Percentiles rank a stretch among this genome's conserved stretches.
Evolutionary conservation across 2,113 vertebrate species (phyloP).

Genomic region (Muntiacus muntjak): DNA sequence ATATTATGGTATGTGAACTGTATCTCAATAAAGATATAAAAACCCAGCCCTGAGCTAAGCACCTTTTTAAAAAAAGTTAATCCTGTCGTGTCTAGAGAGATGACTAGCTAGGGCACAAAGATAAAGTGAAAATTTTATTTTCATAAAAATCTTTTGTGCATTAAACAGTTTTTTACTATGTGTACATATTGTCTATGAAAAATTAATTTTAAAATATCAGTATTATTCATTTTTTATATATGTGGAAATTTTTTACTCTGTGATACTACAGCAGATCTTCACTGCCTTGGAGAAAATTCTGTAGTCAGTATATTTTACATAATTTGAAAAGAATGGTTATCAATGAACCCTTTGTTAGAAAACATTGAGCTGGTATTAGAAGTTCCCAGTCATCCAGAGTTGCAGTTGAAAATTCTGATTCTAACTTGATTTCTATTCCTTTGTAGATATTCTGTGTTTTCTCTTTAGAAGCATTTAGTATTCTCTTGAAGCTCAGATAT

Average conservation of each 20-base stretch:
- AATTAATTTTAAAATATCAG: background rate
- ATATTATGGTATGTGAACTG: background rate
- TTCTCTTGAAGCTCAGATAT: slow-evolving; percentile 24
- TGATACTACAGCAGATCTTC: background rate
- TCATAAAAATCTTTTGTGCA: background rate
- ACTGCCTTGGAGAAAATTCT: background rate
- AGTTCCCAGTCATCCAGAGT: background rate
- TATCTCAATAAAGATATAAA: background rate
- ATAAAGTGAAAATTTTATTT: background rate
- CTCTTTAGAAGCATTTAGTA: background rate
- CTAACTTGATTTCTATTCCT: background rate
- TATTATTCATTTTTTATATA: background rate
- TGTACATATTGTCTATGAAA: background rate
- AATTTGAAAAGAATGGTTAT: background rate
- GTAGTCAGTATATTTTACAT: background rate
- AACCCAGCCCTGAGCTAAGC: background rate
- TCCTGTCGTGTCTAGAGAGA: background rate
- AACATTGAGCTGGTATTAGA: background rate
- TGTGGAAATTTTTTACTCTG: background rate
- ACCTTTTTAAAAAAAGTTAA: background rate
- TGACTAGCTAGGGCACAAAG: background rate
- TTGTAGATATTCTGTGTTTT: background rate
- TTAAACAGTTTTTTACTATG: background rate
- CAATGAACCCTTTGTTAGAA: background rate
- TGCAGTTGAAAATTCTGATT: background rate